Evolutionary conservation across 2,113 vertebrate genomes (phyloP).

Genomic region (Neogale vison): DNA sequence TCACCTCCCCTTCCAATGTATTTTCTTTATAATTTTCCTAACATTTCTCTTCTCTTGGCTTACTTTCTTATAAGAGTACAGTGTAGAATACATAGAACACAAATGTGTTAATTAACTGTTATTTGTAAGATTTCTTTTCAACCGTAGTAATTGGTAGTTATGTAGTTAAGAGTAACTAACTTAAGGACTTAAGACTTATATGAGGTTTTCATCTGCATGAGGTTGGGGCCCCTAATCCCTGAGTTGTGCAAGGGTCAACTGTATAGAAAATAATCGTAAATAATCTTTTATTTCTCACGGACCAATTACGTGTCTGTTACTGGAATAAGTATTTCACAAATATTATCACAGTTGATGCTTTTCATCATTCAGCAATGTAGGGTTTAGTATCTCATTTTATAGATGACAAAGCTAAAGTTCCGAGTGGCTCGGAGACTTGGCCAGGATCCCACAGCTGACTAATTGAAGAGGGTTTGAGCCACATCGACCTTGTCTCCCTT

Average conservation of each 20-base stretch:
- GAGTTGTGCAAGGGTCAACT: not conserved
- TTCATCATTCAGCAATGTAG: not conserved
- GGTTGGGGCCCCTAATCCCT: not conserved
- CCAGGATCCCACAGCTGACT: not conserved
- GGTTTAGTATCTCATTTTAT: not conserved
- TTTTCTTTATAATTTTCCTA: not conserved
- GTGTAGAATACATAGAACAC: not conserved
- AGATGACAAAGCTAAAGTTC: not conserved
- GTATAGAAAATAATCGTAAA: not conserved
- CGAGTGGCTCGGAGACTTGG: not conserved
- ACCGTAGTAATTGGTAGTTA: not conserved
- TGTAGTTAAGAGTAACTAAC: not conserved
- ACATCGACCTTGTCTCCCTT: not conserved
- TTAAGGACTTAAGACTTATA: not conserved
- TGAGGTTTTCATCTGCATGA: not conserved
- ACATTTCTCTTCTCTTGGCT: not conserved
- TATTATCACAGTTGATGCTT: not conserved
- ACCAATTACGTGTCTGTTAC: not conserved
- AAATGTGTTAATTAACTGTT: not conserved
- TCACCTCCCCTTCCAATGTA: not conserved
- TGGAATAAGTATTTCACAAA: not conserved
- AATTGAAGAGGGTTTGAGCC: not conserved
- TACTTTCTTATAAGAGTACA: not conserved
- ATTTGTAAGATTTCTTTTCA: not conserved
- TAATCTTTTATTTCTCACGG: conserved; percentile 16